Evolutionary conservation across 2,888 invertebrate species (phyloP).

Genomic region (Dicyrtoma fusca): DNA sequence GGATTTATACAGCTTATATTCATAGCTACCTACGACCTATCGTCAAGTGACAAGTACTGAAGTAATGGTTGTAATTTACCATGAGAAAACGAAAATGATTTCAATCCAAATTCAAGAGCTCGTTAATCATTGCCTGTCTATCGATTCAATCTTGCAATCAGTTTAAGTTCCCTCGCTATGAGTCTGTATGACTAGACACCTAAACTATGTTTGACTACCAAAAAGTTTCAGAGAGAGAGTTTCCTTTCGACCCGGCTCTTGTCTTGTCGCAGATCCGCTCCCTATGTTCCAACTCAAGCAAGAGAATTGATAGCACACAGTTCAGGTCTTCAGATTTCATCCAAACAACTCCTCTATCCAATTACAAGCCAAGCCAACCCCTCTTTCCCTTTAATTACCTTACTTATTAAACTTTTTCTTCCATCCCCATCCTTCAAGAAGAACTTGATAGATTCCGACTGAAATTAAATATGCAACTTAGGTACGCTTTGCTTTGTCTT

Average conservation of each 20-base stretch:
- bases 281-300: not conserved
- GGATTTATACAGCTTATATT: no score
- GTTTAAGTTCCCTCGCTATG: not conserved
- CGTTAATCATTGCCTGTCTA: constrained; percentile 22
- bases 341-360: constrained; percentile 6
- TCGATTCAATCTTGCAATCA: constrained; percentile 3
- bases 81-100: constrained; percentile 4
- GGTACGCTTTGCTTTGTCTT: no score
- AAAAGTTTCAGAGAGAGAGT: not conserved
- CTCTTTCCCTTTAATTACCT: constrained; percentile 10
- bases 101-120: constrained; percentile 15
- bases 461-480: no score
- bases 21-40: no score
- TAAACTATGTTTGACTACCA: not conserved
- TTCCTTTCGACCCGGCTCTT: not conserved
- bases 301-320: not conserved
- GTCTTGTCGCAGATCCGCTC: not conserved
- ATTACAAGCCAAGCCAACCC: constrained; percentile 1
- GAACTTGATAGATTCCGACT: no score
- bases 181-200: not conserved
- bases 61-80: constrained; percentile 9
- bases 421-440: no score
- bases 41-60: not conserved
- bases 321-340: not conserved
- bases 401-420: constrained; percentile 3